Conservation (phyloP, 2,888 invertebrate species). For the Beris chalybata region DNA sequence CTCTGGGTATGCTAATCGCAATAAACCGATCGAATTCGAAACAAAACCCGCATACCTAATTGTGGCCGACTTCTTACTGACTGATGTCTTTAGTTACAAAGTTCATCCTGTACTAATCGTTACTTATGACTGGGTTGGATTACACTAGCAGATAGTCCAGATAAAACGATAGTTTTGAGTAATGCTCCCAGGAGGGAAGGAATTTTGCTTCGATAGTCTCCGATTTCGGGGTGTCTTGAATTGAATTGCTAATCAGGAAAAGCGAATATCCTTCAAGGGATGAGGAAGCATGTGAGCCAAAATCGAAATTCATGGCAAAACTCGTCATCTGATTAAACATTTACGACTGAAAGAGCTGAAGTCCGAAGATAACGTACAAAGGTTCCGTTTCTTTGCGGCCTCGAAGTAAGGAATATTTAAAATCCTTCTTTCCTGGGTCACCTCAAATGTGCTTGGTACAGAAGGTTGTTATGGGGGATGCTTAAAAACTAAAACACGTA, state of each 20-base stretch:
- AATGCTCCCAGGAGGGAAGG: no score
- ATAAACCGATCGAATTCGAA: neutral
- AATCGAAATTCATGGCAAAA: slow-evolving; percentile 12
- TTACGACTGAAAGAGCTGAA: neutral
- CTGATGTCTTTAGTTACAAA: neutral
- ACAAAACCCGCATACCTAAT: neutral
- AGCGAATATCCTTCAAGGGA: no score
- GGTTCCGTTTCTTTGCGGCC: no score
- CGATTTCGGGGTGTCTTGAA: neutral
- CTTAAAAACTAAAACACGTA: no score
- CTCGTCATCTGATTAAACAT: slow-evolving; percentile 11
- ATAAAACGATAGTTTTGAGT: neutral
- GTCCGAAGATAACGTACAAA: no score
- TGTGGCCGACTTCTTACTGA: neutral
- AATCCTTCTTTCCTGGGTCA: no score
- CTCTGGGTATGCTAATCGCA: no score
- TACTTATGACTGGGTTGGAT: slow-evolving; percentile 4
- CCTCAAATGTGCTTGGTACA: no score
- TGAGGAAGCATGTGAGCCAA: neutral
- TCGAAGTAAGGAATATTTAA: no score
- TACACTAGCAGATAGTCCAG: neutral
- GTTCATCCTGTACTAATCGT: slow-evolving; percentile 15
- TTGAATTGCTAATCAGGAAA: neutral
- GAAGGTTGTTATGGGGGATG: no score
- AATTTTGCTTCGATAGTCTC: no score